phyloP scores from a whole-genome alignment of 2,797 vertebrate genomes.

The Sebastes cheni region DNA sequence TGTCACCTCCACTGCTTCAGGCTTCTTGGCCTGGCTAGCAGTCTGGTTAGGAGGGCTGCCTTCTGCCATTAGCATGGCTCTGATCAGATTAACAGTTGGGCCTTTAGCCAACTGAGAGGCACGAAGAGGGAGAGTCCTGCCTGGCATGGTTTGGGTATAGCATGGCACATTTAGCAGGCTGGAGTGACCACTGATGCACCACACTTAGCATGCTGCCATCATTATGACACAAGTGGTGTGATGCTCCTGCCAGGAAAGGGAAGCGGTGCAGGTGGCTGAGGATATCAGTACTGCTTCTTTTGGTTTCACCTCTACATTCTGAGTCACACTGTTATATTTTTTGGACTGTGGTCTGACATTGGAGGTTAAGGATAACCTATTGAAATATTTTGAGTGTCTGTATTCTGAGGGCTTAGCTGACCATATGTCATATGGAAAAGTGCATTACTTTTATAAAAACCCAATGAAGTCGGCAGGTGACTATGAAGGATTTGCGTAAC shows the following conservation, averaged over 20 bases:
- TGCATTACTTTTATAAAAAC: neutral
- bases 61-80: constrained; percentile 70
- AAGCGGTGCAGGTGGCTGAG: constrained; percentile 15
- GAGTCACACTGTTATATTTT: neutral
- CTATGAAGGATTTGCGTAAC: neutral
- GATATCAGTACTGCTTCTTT: neutral
- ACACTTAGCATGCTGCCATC: constrained; percentile 63
- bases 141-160: constrained; percentile 44
- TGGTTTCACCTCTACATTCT: neutral
- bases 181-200: constrained; percentile 61
- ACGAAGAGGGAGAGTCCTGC: constrained; percentile 37
- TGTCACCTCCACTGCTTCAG: constrained; percentile 60
- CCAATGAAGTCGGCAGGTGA: neutral
- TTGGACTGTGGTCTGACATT: neutral
- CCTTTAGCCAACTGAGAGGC: constrained; percentile 47
- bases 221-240: constrained; percentile 47
- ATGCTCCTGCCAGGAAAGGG: constrained; percentile 29
- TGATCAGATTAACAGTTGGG: constrained; percentile 62
- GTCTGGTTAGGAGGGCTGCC: constrained; percentile 64
- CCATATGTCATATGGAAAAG: neutral
- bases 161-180: constrained; percentile 60
- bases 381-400: neutral
- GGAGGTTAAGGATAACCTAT: neutral
- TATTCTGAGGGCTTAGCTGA: neutral
- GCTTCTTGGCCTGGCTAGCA: constrained; percentile 53